Evolutionary conservation across 2,113 vertebrate species (phyloP), one percentile per base, ranked within the genome.

Genomic region (Hoplias malabaricus): DNA sequence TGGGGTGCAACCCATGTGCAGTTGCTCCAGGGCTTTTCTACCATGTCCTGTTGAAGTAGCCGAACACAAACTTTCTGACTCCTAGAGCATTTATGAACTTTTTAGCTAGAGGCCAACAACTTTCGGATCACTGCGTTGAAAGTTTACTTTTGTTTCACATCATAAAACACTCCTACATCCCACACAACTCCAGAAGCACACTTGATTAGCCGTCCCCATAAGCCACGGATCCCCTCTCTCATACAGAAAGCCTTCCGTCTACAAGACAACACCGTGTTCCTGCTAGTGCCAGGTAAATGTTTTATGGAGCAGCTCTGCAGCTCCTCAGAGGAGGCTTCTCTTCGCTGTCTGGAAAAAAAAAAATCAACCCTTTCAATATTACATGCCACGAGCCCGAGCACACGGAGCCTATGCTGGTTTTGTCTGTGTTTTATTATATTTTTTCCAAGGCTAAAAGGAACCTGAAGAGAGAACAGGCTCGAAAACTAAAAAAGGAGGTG

Each of bases 261-360:
- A n/a, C n/a, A 21, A 66, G 19, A 9, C n/a, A 46, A 61, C 70
- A 1, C 12, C 11, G 21, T 73, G 70, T 72, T 72, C 53, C 29
- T 29, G 36, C 23, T 54, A 40, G 36, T n/a, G n/a, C 23, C 8
- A 25, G 53, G 53, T 61, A 61, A 73, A 61, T 73, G 54, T 73
- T 73, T 73, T 73, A 73, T 73, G 46, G 48, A 72, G 53, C 34
- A 72, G 19, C 53, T 57, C 34, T 57, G 34, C 53, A 43, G n/a
- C 48, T 53, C 48, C 48, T 21, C n/a, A 73, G 4, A 31, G 54
- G 21, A 73, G 42, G 53, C 19, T 40, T 43, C 27, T 46, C 27
- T 33, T 43, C 56, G 46, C 54, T n/a, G 43, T 19, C 36, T 42
- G 36, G 53, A 25, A 73, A 61, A 43, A n/a, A n/a, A n/a, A n/a